A percentile compares a stretch with the other conserved stretches of the same genome.
phyloP scores from a whole-genome alignment of 2,888 invertebrate species.

The Xylota sylvarum region DNA sequence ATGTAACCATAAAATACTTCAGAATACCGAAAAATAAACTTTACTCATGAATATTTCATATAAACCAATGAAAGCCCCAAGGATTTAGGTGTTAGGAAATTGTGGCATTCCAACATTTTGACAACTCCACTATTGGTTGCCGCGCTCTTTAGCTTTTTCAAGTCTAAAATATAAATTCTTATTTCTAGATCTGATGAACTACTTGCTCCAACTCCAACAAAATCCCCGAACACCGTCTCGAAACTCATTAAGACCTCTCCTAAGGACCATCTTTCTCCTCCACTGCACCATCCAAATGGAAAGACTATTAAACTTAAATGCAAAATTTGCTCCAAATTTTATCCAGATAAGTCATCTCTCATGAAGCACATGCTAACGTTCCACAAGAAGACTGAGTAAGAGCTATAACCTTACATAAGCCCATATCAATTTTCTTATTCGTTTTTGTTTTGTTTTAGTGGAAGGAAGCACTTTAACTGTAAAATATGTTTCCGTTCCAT shows the following conservation, averaged over 20 bases:
- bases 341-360: slow-evolving; percentile 70
- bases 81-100: too few relatives aligned
- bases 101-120: too few relatives aligned
- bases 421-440: not conserved
- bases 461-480: slow-evolving; percentile 71
- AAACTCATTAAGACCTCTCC: slow-evolving; percentile 46
- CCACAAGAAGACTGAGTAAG: slow-evolving; percentile 71
- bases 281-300: slow-evolving; percentile 54
- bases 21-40: too few relatives aligned
- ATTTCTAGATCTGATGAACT: slow-evolving; percentile 54
- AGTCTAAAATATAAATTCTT: not conserved
- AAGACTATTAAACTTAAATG: slow-evolving; percentile 67
- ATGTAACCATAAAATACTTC: too few relatives aligned
- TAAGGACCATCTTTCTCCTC: slow-evolving; percentile 31
- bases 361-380: slow-evolving; percentile 69
- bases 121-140: not conserved
- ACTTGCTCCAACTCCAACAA: slow-evolving; percentile 36
- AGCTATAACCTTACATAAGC: not conserved
- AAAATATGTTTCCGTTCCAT: slow-evolving; percentile 73
- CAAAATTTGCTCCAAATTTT: slow-evolving; percentile 68
- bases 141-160: not conserved
- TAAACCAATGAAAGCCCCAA: too few relatives aligned
- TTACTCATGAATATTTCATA: too few relatives aligned
- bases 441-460: slow-evolving; percentile 33
- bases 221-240: slow-evolving; percentile 48